Percentiles rank a stretch among this genome's conserved stretches.
These are phyloP conservation scores for Xiphophorus hellerii DNA, from an alignment of 2,113 vertebrate genomes.

Conservation along the genomic window DNA sequence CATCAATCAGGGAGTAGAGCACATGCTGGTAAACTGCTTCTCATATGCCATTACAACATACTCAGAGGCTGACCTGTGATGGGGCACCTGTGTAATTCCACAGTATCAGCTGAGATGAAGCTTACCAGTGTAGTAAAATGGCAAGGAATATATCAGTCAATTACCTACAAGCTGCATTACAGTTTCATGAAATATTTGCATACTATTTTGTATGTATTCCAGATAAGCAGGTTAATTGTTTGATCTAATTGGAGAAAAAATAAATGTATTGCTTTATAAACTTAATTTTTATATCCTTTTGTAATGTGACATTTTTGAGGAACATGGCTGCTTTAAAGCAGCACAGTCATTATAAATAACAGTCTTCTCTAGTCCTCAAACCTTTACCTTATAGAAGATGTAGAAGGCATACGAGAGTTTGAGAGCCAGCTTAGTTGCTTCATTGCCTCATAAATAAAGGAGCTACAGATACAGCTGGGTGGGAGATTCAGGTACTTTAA, in stretches of 20 bases:
- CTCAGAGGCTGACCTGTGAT: conserved; percentile 4
- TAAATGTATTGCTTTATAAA: not conserved
- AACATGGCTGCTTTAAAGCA: not conserved
- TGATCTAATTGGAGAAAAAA: not conserved
- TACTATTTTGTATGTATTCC: not conserved
- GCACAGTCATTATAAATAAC: too few relatives aligned
- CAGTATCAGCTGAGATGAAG: conserved; percentile 7
- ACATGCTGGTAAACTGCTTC: conserved; percentile 31
- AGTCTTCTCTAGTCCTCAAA: not conserved
- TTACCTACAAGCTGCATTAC: not conserved
- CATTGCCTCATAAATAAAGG: not conserved
- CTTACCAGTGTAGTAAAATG: conserved; percentile 9
- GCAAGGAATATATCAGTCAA: conserved; percentile 3
- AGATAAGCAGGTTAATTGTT: too few relatives aligned
- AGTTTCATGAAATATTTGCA: not conserved
- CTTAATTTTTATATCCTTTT: not conserved
- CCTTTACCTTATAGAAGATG: not conserved
- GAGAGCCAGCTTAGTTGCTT: not conserved
- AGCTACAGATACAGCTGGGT: not conserved
- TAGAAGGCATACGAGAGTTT: not conserved
- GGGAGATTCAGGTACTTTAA: not conserved
- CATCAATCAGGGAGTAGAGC: conserved; percentile 60
- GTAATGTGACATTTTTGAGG: not conserved
- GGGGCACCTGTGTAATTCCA: conserved; percentile 7
- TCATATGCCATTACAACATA: conserved; percentile 26